Evolutionary conservation across 2,113 vertebrate genomes (phyloP).

Genomic region (Chloropsis cyanopogon): DNA sequence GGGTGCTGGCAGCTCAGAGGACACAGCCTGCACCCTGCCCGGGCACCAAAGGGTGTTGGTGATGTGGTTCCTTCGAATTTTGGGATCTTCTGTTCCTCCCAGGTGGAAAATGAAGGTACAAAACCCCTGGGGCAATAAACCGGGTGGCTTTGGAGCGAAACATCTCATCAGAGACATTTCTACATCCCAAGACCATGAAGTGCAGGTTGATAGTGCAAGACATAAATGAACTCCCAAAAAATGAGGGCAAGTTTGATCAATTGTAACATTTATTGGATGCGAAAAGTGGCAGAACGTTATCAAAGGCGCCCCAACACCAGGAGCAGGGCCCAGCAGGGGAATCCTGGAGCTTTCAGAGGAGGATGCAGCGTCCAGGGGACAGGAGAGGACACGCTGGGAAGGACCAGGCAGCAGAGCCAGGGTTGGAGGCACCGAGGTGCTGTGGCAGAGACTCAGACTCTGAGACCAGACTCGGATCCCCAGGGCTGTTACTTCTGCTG

Average conservation of each 20-base stretch:
- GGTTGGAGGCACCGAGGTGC: neutral
- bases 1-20: neutral
- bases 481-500: neutral
- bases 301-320: neutral
- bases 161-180: neutral
- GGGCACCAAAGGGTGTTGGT: neutral
- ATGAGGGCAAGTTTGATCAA: neutral
- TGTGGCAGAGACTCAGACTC: neutral
- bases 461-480: accelerated
- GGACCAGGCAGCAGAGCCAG: neutral
- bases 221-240: accelerated
- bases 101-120: neutral
- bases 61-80: accelerated
- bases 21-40: neutral
- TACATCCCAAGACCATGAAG: neutral
- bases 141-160: neutral
- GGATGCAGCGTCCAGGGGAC: neutral
- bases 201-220: neutral
- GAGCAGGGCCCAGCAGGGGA: neutral
- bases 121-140: neutral
- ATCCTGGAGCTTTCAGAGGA: accelerated
- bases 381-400: neutral
- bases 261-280: neutral
- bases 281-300: accelerated
- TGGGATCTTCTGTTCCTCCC: neutral